Conservation (phyloP, 53 echinoderm and acorn worm genomes). For the Echinarachnius parma region DNA sequence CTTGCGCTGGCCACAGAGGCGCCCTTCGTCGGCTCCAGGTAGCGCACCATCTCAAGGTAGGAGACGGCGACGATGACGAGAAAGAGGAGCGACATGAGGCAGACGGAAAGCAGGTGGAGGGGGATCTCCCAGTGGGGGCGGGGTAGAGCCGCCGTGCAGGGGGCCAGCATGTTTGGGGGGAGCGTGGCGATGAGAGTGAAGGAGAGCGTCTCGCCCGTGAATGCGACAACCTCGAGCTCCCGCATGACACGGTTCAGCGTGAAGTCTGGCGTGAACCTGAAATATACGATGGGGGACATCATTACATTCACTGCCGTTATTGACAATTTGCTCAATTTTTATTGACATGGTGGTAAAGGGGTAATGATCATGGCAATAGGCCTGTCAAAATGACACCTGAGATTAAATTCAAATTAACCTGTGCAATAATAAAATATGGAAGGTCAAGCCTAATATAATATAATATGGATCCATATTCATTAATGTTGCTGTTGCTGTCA, state of each 20-base stretch:
- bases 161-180: slow-evolving; percentile 84
- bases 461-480: too few species aligned
- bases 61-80: slow-evolving; percentile 89
- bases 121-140: slow-evolving; percentile 91
- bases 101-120: slow-evolving; percentile 72
- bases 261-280: slow-evolving; percentile 98
- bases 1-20: background rate
- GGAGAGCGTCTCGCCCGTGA: slow-evolving; percentile 74
- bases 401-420: too few species aligned
- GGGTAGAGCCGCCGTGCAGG: slow-evolving; percentile 86
- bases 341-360: too few species aligned
- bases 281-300: too few species aligned
- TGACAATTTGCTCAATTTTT: too few species aligned
- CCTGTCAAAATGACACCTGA: too few species aligned
- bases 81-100: slow-evolving; percentile 85
- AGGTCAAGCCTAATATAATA: too few species aligned
- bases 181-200: slow-evolving; percentile 93
- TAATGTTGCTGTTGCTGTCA: too few species aligned
- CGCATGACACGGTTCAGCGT: slow-evolving; percentile 80
- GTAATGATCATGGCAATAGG: too few species aligned
- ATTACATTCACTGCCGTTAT: too few species aligned
- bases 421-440: too few species aligned
- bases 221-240: slow-evolving; percentile 72
- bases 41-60: slow-evolving; percentile 85
- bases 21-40: slow-evolving; percentile 60